Evolutionary conservation across 2,113 vertebrate species (phyloP), one percentile per base, ranked within the genome.

Genomic region (Zosterops pallidus): DNA sequence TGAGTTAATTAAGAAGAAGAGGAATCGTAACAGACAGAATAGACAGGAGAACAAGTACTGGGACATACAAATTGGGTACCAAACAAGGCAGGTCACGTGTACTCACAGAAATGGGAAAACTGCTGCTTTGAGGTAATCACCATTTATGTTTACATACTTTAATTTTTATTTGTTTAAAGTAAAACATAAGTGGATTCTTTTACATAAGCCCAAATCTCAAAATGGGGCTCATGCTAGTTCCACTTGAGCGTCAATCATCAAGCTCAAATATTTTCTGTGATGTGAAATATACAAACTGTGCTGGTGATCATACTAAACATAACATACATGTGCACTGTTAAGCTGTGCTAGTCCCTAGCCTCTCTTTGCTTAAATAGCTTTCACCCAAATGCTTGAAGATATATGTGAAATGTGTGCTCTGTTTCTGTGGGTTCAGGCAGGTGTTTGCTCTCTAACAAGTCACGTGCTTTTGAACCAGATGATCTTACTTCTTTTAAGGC

Each of bases 31-130:
- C 94, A 98, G 99, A 29, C 98, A 99, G 72, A 99, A 98, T 95
- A 98, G 99, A 22, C 99, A 99, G 42, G 99, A 99, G 93, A 99
- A 98, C 92, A 98, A 98, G 42, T 98, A 99, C 41, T 99, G 99
- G 99, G 99, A 99, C 96, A 98, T 99, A 92, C 99, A 99, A 95
- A 98, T 99, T 71, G 99, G 99, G 18, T 99, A 98, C 97, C 99
- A 99, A 97, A 98, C 98, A 25, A 97, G 99, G 41, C 97, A 99
- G 60, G 98, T 99, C 69, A 97, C 95, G 28, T 99, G 99, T 77
- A 97, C 97, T 12, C 99, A 99, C 96, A 98, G 98, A 95, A 99
- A 99, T 3, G 98, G 99, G n/a, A 99, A 98, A 93, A 89, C 97
- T 5, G 98, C 98, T 25, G 97, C 97, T 62, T 89, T 98, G 94